Evolutionary conservation across 2,888 invertebrate genomes (phyloP).

Genomic region (Patella depressa): DNA sequence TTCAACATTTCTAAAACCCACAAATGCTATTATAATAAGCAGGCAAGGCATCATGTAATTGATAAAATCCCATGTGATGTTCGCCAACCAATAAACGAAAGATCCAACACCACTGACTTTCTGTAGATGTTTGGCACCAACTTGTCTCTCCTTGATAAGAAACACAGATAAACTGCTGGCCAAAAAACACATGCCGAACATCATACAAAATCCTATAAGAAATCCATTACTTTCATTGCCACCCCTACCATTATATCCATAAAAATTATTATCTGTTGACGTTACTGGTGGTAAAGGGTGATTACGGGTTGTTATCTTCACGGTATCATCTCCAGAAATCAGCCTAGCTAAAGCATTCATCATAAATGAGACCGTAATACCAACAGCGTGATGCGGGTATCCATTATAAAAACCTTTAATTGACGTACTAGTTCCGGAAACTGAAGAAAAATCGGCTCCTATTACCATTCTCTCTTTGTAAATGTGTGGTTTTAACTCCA

Average conservation of each 20-base stretch:
- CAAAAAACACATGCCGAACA: constrained; percentile 65
- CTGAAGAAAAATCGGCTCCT: constrained; percentile 54
- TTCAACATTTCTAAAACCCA: constrained; percentile 79
- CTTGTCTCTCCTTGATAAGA: constrained; percentile 57
- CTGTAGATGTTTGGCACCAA: constrained; percentile 60
- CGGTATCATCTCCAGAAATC: constrained; percentile 20
- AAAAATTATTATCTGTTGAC: not conserved
- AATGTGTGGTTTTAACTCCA: constrained; percentile 56
- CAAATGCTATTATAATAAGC: constrained; percentile 77
- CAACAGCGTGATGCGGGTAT: constrained; percentile 83
- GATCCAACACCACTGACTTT: constrained; percentile 65
- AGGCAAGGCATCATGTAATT: constrained; percentile 77
- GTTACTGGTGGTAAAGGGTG: constrained; percentile 40
- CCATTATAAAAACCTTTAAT: constrained; percentile 82
- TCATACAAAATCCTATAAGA: constrained; percentile 45
- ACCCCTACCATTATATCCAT: constrained; percentile 3
- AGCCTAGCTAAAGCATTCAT: constrained; percentile 51
- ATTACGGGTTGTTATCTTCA: constrained; percentile 38
- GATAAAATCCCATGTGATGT: constrained; percentile 79
- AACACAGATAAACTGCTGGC: constrained; percentile 60
- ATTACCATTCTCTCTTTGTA: constrained; percentile 68
- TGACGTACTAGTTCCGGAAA: constrained; percentile 16
- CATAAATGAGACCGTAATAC: constrained; percentile 76
- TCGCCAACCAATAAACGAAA: constrained; percentile 79
- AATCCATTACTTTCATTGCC: constrained; percentile 37